A percentile compares a stretch with the other conserved stretches of the same genome.
These are phyloP conservation scores for Valencia hispanica DNA, from an alignment of 2,797 vertebrate genomes.

Conservation along the genomic window DNA sequence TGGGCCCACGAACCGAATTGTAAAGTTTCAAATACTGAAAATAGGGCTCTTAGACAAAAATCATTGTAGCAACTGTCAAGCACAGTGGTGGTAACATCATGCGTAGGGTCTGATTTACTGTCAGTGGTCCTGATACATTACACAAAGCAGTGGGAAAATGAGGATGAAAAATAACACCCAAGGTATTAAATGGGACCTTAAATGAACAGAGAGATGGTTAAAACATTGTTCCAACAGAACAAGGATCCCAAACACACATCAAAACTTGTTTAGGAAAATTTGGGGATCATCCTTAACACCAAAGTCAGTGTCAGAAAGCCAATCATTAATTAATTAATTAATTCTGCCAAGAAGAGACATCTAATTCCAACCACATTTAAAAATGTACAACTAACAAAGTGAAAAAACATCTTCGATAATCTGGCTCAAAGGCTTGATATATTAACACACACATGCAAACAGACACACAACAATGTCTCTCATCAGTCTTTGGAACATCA, in stretches of 20 bases:
- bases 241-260: not conserved
- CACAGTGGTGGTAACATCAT: not conserved
- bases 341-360: not conserved
- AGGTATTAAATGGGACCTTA: not conserved
- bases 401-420: constrained; percentile 42
- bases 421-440: constrained; percentile 35
- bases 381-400: constrained; percentile 38
- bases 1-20: not conserved
- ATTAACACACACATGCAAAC: constrained; percentile 47
- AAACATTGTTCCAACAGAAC: not conserved
- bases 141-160: not conserved
- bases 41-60: not conserved
- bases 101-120: not conserved
- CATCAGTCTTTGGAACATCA: constrained; percentile 69
- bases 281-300: not conserved
- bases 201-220: not conserved
- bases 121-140: not conserved
- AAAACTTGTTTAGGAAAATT: not conserved
- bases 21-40: not conserved
- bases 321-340: not conserved
- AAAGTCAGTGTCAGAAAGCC: not conserved
- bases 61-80: not conserved
- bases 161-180: not conserved
- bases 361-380: not conserved
- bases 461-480: constrained; percentile 51